Evolutionary conservation across 2,888 invertebrate genomes (phyloP).

Genomic region (Polydesmus complanatus): DNA sequence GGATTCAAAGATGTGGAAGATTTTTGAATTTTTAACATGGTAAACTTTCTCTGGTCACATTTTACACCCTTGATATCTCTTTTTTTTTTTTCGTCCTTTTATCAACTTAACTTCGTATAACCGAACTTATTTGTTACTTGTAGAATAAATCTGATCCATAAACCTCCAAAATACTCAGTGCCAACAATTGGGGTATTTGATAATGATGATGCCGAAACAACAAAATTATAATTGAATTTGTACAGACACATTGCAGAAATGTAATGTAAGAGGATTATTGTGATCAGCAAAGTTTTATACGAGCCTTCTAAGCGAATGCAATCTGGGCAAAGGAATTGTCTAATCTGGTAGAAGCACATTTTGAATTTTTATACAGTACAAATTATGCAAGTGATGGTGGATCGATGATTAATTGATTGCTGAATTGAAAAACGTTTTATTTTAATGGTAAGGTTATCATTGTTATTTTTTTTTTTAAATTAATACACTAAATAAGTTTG

Average conservation of each 20-base stretch:
- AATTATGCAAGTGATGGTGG: too few species aligned
- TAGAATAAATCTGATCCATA: background rate
- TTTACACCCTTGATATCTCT: background rate
- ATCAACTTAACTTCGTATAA: background rate
- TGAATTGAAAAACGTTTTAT: too few species aligned
- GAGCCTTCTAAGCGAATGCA: too few species aligned
- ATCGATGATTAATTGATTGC: too few species aligned
- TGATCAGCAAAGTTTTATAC: background rate
- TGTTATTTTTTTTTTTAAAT: too few species aligned
- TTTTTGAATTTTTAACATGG: background rate
- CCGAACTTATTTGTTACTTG: background rate
- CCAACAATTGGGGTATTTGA: background rate
- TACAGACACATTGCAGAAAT: background rate
- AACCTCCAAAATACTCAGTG: background rate
- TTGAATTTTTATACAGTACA: too few species aligned
- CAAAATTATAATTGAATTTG: too few species aligned
- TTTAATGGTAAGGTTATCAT: too few species aligned
- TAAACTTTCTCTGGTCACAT: background rate
- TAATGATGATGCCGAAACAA: background rate
- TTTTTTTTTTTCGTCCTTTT: background rate
- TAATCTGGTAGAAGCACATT: too few species aligned
- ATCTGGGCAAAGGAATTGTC: too few species aligned
- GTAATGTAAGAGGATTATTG: background rate
- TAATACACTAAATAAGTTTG: too few species aligned
- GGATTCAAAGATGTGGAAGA: background rate